Base-by-base conservation (phyloP, 2,888 invertebrate species). In the Nymphalis c-album region DNA sequence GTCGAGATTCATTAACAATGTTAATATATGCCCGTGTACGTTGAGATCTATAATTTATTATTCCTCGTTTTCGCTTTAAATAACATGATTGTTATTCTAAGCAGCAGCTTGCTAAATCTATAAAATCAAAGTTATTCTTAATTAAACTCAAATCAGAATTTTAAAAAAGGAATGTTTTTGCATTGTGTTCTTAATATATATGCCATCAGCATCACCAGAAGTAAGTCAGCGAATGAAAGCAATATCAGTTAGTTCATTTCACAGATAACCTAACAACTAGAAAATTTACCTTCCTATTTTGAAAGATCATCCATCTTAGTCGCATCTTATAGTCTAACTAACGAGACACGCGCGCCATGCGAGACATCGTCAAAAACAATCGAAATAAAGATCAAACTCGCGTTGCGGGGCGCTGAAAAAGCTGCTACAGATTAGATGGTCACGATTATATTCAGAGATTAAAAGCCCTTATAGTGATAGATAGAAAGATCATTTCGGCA, bases 401-500 rank as follows among this genome's bases (percentile, higher is more conserved):
- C 73, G 75, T 76, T 71, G 69, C 71, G 55, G 63, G 66, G 64
- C 51, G 69, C 67, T 73, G 71, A 70, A 74, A 72, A 74, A 78
- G 75, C 73, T 76, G 59, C 71, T 74, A 77, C 76, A 79, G 79
- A 82, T 83, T 83, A 82, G 80, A 82, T 70, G 71, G 47, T 71
- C 75, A 74, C 73, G 78, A 80, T 79, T 80, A 77, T 73, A 76
- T 77, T 74, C 77, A 77, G 73, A 71, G 77, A 77, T 79, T 67
- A 79, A 79, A 77, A 77, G 78, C 81, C 81, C 83, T 81, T 85
- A 84, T 80, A 75, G 73, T 77, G 75, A 79, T 79, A 77, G 73
- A 73, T 75, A 75, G 80, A 85, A 74, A 79, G 85, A 76, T 81
- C 77, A 77, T 82, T 85, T 87, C 82, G 73, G 83, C 78, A 72